Base-by-base conservation (phyloP, 2,888 invertebrate species). In the Hofmannophila pseudospretella region DNA sequence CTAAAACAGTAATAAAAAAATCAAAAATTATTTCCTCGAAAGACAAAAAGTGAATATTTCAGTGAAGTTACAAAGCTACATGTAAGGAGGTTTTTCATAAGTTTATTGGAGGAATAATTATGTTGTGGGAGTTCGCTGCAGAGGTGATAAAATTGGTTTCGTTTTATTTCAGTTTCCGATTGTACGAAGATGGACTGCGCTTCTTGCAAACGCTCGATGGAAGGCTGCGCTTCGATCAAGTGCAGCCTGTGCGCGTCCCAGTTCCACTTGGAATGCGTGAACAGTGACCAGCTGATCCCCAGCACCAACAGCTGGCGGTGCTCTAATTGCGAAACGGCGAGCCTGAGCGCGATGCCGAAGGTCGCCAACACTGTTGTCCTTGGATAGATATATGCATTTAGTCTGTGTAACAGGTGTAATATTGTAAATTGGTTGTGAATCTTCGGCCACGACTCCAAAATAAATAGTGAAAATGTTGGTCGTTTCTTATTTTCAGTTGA, bases 251-350 rank as follows among this genome's bases (percentile, higher is more conserved):
- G 81, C 48, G 55, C 66, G 11, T 74, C 76, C 0, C 75, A 77
- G 32, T 81, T 60, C 56, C 81, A 81, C 60, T 55, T 80, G 54
- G 79, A 73, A 52, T 82, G 80, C 44, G 63, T 75, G 43, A 68
- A 62, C 51, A 67, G 65, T 41, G 71, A 72, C 36, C 63, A 70
- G 29, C 55, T 67, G 38, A 50, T 66, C 5, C 69, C 77, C 3
- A 67, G 51, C 53, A 67, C 56, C 9, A 80, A 79, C 55, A 65
- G 47, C 51, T 79, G 79, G 80, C 50, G 66, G 13, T 80, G 79
- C 59, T 67, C 68, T 52, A 66, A 67, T 23, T 81, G 79, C 48
- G 60, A 62, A 40, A 44, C 49, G 3, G 77, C 47, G 61, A 63
- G 41, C 2, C 42, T 52, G 39, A 52, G 42, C n/a, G 45, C 54